Base-by-base conservation (phyloP, 2,113 vertebrate genomes). In the Diglossa brunneiventris region DNA sequence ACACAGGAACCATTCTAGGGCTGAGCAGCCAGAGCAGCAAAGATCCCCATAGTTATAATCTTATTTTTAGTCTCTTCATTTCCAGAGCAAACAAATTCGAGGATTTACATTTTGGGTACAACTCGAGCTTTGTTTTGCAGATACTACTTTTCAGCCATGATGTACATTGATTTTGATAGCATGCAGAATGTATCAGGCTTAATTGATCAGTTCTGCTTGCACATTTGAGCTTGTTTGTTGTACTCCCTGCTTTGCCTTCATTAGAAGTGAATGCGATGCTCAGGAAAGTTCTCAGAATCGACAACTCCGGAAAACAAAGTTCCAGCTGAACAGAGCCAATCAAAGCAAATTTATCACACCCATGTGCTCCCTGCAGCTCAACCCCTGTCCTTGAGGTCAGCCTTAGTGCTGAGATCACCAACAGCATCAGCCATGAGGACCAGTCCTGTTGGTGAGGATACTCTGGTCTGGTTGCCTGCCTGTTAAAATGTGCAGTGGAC, bases 201-300 rank as follows among this genome's bases (percentile, higher is more conserved):
- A 90, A 95, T 52, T 86, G 83, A 95, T 94, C 75, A 20, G 33
- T 59, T 72, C 73, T 53, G 26, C 73, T 68, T 82, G 76, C 67
- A 33, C 18, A 27, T 91, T 93, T 89, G 66, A 84, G 72, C 31
- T 87, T 89, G 61, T 81, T 93, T 91, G 69, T 77, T 8, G 3
- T 68, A 37, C 16, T 93, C 58, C 12, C 42, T 46, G 44, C 74
- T 92, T 94, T 84, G 46, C 83, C 73, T 86, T 94, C 69, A 50
- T 94, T 93, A 92, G 52, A 90, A 86, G n/a, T 23, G n/a, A 89
- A 72, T 50, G 31, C 82, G 73, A 79, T 0, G 2, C 53, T 79
- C 69, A 56, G 77, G 58, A 87, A 92, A 88, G 52, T 87, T 95
- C 81, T 68, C 64, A 89, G 72, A 88, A 90, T 28, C 83, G 85